phyloP scores from a whole-genome alignment of 1,140 invertebrate species.

The Amphibalanus amphitrite region DNA sequence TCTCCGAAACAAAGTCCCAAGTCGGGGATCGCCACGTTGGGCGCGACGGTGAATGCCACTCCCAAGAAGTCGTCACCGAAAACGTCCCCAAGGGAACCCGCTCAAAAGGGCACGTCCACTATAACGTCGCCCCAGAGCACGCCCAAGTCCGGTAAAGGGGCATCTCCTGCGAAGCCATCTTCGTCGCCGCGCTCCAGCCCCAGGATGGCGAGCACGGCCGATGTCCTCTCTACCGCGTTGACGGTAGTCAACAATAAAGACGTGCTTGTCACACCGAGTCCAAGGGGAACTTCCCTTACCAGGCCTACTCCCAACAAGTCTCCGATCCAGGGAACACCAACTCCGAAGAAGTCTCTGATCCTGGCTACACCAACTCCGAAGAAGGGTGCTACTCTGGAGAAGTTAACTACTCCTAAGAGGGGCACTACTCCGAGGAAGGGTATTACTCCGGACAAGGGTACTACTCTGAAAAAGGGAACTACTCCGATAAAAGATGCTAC shows the following conservation, averaged over 20 bases:
- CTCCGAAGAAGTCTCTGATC: too few species aligned
- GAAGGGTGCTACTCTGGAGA: not conserved
- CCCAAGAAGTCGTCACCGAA: not conserved
- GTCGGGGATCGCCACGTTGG: not conserved
- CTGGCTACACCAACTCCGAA: too few species aligned
- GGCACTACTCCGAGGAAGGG: not conserved
- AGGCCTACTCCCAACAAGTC: too few species aligned
- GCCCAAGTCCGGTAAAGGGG: not conserved
- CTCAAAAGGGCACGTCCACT: not conserved
- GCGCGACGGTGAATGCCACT: not conserved
- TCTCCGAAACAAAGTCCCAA: constrained; percentile 3
- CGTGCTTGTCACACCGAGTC: too few species aligned
- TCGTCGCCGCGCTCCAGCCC: not conserved
- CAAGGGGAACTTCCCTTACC: too few species aligned
- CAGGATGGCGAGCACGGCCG: too few species aligned
- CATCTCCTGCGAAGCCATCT: not conserved
- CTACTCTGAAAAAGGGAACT: too few species aligned
- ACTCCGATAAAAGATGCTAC: too few species aligned
- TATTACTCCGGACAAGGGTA: too few species aligned
- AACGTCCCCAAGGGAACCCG: not conserved
- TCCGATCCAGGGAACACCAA: too few species aligned
- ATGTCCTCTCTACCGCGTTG: too few species aligned
- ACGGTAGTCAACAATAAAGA: too few species aligned
- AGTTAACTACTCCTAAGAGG: not conserved
- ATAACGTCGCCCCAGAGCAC: not conserved